Percentiles rank a stretch among this genome's conserved stretches.
Conservation (phyloP, 2,113 vertebrate genomes). For the Otolemur garnettii region DNA sequence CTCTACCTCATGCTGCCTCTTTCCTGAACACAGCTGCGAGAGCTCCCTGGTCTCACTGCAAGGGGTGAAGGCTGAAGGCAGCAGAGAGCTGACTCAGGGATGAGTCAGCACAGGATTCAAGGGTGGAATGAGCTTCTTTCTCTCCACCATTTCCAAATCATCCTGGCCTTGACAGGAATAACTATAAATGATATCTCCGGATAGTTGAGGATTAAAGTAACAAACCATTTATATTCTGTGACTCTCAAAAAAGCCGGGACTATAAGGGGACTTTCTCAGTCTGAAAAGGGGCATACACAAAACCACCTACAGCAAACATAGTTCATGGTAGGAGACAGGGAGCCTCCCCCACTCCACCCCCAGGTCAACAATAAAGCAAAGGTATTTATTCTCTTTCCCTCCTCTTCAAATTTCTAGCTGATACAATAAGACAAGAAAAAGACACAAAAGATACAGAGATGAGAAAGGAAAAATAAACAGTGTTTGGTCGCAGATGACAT, state of each 20-base stretch:
- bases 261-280: background rate
- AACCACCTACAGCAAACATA: background rate
- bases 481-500: conserved; percentile 2
- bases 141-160: background rate
- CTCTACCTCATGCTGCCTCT: background rate
- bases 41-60: conserved; percentile 14
- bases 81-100: background rate
- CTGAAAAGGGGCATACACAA: background rate
- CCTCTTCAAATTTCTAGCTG: conserved; percentile 25
- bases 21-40: conserved; percentile 6
- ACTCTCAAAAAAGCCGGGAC: background rate
- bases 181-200: background rate
- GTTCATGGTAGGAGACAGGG: background rate
- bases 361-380: background rate
- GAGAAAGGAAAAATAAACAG: background rate
- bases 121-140: background rate
- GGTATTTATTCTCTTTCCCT: background rate
- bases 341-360: too few relatives aligned
- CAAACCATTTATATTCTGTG: background rate
- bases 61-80: background rate
- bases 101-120: background rate
- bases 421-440: conserved; percentile 71
- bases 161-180: background rate
- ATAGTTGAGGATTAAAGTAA: background rate
- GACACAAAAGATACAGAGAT: background rate